phyloP scores from a whole-genome alignment of 2,888 invertebrate genomes.

The Micropterix aruncella region DNA sequence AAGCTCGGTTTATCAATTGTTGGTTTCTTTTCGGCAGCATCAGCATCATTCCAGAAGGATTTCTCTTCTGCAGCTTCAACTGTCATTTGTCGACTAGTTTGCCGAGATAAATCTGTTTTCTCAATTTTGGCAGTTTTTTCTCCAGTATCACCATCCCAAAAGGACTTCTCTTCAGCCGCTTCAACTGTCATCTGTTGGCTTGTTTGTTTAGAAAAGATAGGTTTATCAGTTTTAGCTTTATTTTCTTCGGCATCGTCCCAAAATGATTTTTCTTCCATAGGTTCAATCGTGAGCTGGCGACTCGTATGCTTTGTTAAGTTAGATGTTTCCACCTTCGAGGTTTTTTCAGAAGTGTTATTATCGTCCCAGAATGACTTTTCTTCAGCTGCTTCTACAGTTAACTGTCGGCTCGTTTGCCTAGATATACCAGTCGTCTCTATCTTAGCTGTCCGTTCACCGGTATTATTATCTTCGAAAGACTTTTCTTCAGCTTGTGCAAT shows the following conservation, averaged over 20 bases:
- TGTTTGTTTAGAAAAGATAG: constrained; percentile 16
- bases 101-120: no score
- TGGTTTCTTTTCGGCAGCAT: no score
- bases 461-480: constrained; percentile 29
- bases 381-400: constrained; percentile 5
- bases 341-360: neutral
- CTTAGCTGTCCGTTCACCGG: constrained; percentile 21
- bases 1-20: no score
- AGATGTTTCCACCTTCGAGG: no score
- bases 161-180: neutral
- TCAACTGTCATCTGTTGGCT: neutral
- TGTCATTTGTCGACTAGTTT: no score
- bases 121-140: no score
- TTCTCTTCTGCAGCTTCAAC: no score
- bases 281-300: neutral
- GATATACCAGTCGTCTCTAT: constrained; percentile 7
- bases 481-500: constrained; percentile 22
- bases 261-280: constrained; percentile 18
- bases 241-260: constrained; percentile 22
- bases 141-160: neutral
- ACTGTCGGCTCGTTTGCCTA: neutral
- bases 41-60: neutral
- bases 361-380: constrained; percentile 1
- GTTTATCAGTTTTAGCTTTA: constrained; percentile 18
- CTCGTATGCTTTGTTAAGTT: no score